Conservation (phyloP, 1,140 invertebrate species). For the Brachystomella parvula region DNA sequence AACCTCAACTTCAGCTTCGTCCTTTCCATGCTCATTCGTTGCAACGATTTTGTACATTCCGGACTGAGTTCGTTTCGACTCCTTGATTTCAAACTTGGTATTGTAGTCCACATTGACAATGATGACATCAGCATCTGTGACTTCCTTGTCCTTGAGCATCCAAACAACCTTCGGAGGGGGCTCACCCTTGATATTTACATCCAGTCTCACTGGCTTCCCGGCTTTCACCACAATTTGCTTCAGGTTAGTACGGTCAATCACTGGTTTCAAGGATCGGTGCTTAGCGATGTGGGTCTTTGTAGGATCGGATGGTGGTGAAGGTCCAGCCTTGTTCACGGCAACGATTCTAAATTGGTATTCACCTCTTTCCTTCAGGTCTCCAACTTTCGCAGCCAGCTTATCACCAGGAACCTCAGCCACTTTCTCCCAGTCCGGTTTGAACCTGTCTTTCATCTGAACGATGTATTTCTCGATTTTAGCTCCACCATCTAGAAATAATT, state of each 20-base stretch:
- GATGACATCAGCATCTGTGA: conserved; percentile 60
- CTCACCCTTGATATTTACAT: conserved; percentile 88
- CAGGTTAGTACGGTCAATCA: conserved; percentile 88
- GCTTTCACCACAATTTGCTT: conserved; percentile 82
- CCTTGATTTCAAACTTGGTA: conserved; percentile 79
- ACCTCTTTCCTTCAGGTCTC: conserved; percentile 77
- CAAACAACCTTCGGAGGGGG: conserved; percentile 87
- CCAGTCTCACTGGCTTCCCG: conserved; percentile 84
- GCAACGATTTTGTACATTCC: conserved; percentile 86
- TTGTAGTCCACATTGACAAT: conserved; percentile 87
- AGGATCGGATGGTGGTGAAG: conserved; percentile 74
- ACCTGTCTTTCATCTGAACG: conserved; percentile 89
- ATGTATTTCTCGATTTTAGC: conserved; percentile 93
- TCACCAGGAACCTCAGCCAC: conserved; percentile 72
- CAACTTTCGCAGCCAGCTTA: conserved; percentile 65
- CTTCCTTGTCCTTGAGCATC: conserved; percentile 58
- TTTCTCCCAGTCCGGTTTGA: conserved; percentile 69
- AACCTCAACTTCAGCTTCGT: conserved; percentile 87
- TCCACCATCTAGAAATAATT: no score
- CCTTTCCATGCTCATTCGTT: conserved; percentile 82
- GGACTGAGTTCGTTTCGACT: conserved; percentile 71
- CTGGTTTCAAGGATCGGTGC: conserved; percentile 87
- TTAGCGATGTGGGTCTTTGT: conserved; percentile 86
- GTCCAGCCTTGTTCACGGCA: conserved; percentile 94
- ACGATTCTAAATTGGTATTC: conserved; percentile 92